Evolutionary conservation across 2,888 invertebrate species (phyloP).

Genomic region (Catocala nupta): DNA sequence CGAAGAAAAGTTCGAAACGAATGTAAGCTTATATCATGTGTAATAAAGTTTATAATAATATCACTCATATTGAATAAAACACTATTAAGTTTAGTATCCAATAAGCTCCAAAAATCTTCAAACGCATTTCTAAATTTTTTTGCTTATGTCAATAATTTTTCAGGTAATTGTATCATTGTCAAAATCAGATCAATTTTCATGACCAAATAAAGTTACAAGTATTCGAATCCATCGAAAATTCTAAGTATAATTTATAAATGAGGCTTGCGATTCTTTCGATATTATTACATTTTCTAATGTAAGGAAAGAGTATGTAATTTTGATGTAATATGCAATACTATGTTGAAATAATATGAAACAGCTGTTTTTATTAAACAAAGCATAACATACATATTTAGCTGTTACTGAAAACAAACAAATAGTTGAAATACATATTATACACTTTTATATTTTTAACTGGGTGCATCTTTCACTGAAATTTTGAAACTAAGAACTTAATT

Average conservation of each 20-base stretch:
- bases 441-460: no score
- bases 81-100: neutral
- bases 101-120: neutral
- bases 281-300: neutral
- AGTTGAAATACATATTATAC: neutral
- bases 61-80: slow-evolving; percentile 11
- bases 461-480: no score
- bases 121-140: neutral
- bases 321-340: neutral
- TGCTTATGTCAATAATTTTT: neutral
- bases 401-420: neutral
- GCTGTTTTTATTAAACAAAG: slow-evolving; percentile 33
- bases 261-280: no score
- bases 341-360: slow-evolving; percentile 37
- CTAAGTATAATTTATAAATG: no score
- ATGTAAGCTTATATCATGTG: slow-evolving; percentile 63
- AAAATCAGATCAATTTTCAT: slow-evolving; percentile 55
- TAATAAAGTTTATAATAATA: slow-evolving; percentile 14
- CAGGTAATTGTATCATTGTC: neutral
- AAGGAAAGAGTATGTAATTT: neutral
- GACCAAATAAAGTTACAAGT: slow-evolving; percentile 49
- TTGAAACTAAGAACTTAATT: no score
- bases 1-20: slow-evolving; percentile 68
- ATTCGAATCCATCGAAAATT: neutral
- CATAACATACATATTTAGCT: neutral